These are phyloP conservation scores for Trematomus loennbergii DNA, from an alignment of 2,113 vertebrate genomes.

Conservation along the genomic window DNA sequence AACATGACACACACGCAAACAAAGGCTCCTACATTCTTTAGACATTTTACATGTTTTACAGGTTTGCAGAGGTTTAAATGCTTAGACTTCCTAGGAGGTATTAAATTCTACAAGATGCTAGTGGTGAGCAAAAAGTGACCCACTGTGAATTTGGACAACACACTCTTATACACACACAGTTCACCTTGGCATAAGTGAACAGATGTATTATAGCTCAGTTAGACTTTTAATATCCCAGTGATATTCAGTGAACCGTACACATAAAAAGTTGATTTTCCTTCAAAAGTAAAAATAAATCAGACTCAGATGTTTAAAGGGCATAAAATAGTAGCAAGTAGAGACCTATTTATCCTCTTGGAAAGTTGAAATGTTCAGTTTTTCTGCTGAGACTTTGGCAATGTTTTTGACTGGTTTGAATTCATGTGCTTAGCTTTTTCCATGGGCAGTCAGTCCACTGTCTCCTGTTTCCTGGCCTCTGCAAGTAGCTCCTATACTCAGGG, in stretches of 20 bases:
- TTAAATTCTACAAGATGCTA: too few relatives aligned
- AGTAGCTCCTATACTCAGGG: slow-evolving; percentile 50
- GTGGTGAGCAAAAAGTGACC: too few relatives aligned
- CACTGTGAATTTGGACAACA: too few relatives aligned
- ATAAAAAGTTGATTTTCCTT: slow-evolving; percentile 25
- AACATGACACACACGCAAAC: not conserved
- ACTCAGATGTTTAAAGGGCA: not conserved
- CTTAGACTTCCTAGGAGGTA: too few relatives aligned
- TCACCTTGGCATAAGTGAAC: slow-evolving; percentile 4
- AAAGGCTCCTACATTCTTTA: not conserved
- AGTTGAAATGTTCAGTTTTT: slow-evolving; percentile 27
- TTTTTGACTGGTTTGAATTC: slow-evolving; percentile 49
- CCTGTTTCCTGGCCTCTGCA: slow-evolving; percentile 68
- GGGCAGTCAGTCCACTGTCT: slow-evolving; percentile 56
- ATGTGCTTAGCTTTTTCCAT: slow-evolving; percentile 57
- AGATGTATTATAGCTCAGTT: slow-evolving; percentile 13
- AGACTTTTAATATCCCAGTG: slow-evolving; percentile 15
- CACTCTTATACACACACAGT: not conserved
- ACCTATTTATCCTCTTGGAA: slow-evolving; percentile 36
- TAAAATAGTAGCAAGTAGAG: slow-evolving; percentile 18
- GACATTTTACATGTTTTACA: too few relatives aligned
- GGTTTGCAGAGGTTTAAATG: too few relatives aligned
- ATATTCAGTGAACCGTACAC: slow-evolving; percentile 33
- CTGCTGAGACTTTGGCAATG: slow-evolving; percentile 11
- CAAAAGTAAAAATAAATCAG: slow-evolving; percentile 12